Percentiles rank a stretch among this genome's conserved stretches.
phyloP scores from a whole-genome alignment of 2,797 vertebrate genomes.

The Epinephelus awoara region DNA sequence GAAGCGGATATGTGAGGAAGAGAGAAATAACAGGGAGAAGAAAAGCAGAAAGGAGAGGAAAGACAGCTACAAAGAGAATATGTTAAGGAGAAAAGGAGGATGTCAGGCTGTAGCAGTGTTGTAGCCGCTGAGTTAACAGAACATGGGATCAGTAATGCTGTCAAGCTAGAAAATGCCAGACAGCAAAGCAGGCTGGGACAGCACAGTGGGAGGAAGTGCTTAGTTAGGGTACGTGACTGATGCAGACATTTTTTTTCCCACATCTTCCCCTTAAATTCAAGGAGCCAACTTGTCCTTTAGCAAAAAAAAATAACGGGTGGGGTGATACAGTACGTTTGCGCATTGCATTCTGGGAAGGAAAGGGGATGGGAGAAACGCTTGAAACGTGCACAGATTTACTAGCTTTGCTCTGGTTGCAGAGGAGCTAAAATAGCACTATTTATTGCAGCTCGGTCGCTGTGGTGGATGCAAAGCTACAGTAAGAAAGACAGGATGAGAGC shows the following conservation, averaged over 20 bases:
- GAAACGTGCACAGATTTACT: slow-evolving; percentile 78
- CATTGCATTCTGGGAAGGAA: slow-evolving; percentile 78
- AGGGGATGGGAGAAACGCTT: slow-evolving; percentile 67
- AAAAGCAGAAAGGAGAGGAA: slow-evolving; percentile 29
- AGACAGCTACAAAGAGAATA: slow-evolving; percentile 59
- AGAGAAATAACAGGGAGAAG: slow-evolving; percentile 1
- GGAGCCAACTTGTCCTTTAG: slow-evolving; percentile 49
- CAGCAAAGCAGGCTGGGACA: slow-evolving; percentile 67
- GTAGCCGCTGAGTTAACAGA: slow-evolving; percentile 76
- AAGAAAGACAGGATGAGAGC: slow-evolving; percentile 59
- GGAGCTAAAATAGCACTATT: slow-evolving; percentile 72
- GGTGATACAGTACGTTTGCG: slow-evolving; percentile 69
- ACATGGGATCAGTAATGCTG: slow-evolving; percentile 75
- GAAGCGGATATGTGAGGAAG: background rate
- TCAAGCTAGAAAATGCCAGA: slow-evolving; percentile 70
- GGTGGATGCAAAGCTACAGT: slow-evolving; percentile 59
- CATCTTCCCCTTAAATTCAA: slow-evolving; percentile 41
- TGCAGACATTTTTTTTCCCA: slow-evolving; percentile 37
- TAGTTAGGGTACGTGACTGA: slow-evolving; percentile 62
- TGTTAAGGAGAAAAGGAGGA: slow-evolving; percentile 57
- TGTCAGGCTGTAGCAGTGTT: slow-evolving; percentile 50
- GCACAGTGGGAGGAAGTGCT: slow-evolving; percentile 59
- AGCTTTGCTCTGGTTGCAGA: slow-evolving; percentile 67
- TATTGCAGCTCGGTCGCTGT: slow-evolving; percentile 58
- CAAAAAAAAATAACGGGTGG: slow-evolving; percentile 45